Conservation (phyloP, 2,113 vertebrate genomes). For the Nicator chloris region DNA sequence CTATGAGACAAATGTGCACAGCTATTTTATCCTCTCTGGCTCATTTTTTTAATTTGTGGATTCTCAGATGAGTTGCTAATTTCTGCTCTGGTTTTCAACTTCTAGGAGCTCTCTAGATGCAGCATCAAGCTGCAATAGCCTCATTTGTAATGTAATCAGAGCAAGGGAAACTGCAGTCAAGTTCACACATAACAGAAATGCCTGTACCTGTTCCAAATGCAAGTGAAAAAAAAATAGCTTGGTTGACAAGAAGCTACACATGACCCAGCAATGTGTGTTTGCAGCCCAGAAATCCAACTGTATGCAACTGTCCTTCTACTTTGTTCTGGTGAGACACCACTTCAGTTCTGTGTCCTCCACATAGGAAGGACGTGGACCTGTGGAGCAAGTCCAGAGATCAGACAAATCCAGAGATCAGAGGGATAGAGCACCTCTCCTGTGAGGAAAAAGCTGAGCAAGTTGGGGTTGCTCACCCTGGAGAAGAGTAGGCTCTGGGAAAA, state of each 20-base stretch:
- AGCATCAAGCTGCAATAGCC: neutral
- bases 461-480: neutral
- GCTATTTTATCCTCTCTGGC: neutral
- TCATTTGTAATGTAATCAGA: neutral
- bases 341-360: neutral
- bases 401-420: neutral
- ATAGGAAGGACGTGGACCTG: neutral
- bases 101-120: neutral
- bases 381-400: neutral
- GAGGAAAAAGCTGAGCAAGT: neutral
- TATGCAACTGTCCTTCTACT: neutral
- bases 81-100: neutral
- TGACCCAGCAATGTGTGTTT: neutral
- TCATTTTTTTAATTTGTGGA: neutral
- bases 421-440: neutral
- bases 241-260: neutral
- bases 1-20: neutral
- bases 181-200: neutral
- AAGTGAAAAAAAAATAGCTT: conserved; percentile 9
- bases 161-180: neutral
- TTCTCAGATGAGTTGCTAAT: neutral
- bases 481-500: neutral
- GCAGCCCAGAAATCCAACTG: neutral
- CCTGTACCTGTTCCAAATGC: neutral
- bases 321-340: neutral